Base-by-base conservation (phyloP, 2,888 invertebrate species). In the Euplagia quadripunctaria region DNA sequence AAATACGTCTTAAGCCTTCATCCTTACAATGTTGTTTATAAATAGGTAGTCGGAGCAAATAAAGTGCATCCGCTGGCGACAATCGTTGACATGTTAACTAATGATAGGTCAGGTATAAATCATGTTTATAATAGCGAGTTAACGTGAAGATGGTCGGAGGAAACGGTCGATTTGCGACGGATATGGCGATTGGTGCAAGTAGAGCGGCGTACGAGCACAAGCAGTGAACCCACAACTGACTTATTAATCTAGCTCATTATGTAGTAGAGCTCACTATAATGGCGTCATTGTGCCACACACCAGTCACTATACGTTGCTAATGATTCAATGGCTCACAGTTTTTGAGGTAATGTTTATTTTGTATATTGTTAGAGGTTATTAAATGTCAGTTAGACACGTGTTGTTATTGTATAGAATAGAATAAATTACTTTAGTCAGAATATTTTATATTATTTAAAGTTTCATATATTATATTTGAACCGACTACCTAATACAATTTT, bases 51-150 rank as follows among this genome's bases (percentile, higher is more conserved):
- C 80, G 87, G 85, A 89, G 91, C 93, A 90, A 94, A 94, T 94
- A 93, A 93, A 91, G 91, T 83, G 89, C 90, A 93, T 94, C 94
- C 93, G 93, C 86, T 86, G 77, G 80, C 88, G 90, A 93, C 93
- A 91, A 88, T 87, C 88, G 93, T 87, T 93, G 94, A 93, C 94
- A 94, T 87, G 88, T 88, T 90, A 92, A 93, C 92, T 94, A 94
- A 95, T 94, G 94, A 91, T 91, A 87, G 89, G 89, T 88, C 95
- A 95, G 94, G 94, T 95, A 95, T 95, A 95, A 95, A 95, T 95
- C 94, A 95, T 94, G 90, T 88, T 90, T 83, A 91, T 93, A 94
- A 94, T 92, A 90, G 92, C 90, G 86, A 90, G 83, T 85, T 84
- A 84, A 84, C 87, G 87, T 86, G 88, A 92, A 93, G 93, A 93